These are phyloP conservation scores for Drosophila pectinifera DNA, from an alignment of 1,140 invertebrate genomes.

Conservation along the genomic window DNA sequence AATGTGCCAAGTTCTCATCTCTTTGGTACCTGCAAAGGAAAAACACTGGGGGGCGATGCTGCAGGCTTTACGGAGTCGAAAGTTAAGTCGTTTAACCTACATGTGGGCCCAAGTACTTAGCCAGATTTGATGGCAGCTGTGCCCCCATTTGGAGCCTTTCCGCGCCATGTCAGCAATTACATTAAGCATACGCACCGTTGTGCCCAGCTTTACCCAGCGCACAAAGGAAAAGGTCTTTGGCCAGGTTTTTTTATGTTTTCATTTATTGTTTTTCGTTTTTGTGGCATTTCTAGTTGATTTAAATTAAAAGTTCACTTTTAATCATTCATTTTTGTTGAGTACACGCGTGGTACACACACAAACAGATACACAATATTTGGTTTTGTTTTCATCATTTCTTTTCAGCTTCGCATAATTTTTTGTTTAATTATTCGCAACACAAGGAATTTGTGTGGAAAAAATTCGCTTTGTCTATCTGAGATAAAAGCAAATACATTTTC, in stretches of 20 bases:
- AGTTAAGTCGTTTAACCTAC: slow-evolving; percentile 71
- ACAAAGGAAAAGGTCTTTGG: slow-evolving; percentile 1
- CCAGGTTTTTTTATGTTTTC: slow-evolving; percentile 16
- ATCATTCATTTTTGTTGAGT: slow-evolving; percentile 51
- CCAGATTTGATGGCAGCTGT: slow-evolving; percentile 59
- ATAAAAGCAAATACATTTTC: slow-evolving; percentile 25
- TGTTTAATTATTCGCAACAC: slow-evolving; percentile 52
- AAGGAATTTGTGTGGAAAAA: slow-evolving; percentile 9
- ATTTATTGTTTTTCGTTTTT: slow-evolving; percentile 46
- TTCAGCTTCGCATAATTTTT: slow-evolving; percentile 5
- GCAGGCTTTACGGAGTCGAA: slow-evolving; percentile 45
- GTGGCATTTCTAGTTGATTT: slow-evolving; percentile 60
- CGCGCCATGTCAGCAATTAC: slow-evolving; percentile 43
- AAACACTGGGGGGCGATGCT: background rate
- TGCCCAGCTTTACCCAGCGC: background rate
- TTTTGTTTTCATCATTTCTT: slow-evolving; percentile 44
- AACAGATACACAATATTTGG: slow-evolving; percentile 72
- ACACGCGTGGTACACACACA: too few relatives aligned
- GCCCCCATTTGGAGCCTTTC: slow-evolving; percentile 2
- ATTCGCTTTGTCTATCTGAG: slow-evolving; percentile 36
- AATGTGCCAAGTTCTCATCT: slow-evolving; percentile 50
- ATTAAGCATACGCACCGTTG: slow-evolving; percentile 65
- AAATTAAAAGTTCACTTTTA: slow-evolving; percentile 71
- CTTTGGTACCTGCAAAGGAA: slow-evolving; percentile 7
- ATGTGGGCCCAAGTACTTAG: slow-evolving; percentile 48